Evolutionary conservation across 2,888 invertebrate genomes (phyloP), one percentile per base, ranked within the genome.

Genomic region (Leptodirus hochenwartii): DNA sequence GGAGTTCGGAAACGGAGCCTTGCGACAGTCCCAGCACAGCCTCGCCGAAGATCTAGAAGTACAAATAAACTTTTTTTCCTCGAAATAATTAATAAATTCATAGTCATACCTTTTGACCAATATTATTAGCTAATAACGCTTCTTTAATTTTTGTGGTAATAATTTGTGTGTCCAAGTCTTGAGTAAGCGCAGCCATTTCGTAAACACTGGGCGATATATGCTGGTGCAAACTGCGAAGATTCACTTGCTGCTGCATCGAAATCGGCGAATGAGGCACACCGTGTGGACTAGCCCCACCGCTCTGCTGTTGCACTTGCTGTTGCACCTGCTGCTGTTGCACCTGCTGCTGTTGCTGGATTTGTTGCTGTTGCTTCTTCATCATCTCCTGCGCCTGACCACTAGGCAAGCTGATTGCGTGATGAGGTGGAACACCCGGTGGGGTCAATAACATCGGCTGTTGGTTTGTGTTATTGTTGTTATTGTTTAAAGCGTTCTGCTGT

Each of bases 101-200:
- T 3, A 20, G 30, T 35, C 43, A 44, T 51, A 77, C 69, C 64
- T 95, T 95, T 58, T 96, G 96, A 3, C 95, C 95, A 41, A 96
- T 90, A 50, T 95, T 95, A 54, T 95, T 93, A 22, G 93, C 91
- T 30, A 95, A 62, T 6, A 96, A 62, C 1, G 93, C 90, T 54
- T 95, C 95, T 52, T 95, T 96, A 51, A 95, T 93, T 55, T 88
- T 87, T 5, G 90, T 90, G 2, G 95, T 95, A 44, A 95, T 88
- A 12, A 80, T 76, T 51, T 93, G 88, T 2, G 96, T 96, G 56
- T 96, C 95, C 38, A 96, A 66, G 53, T 93, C 93, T 46, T 88
- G 88, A 6, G 93, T 93, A 24, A 93, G 65, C 4, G 93, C 93
- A 2, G 93, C 91, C 81, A 93, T 88, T 57, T 95, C 93, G 54